Evolutionary conservation across 2,113 vertebrate genomes (phyloP).

Genomic region (Sminthopsis crassicaudata): DNA sequence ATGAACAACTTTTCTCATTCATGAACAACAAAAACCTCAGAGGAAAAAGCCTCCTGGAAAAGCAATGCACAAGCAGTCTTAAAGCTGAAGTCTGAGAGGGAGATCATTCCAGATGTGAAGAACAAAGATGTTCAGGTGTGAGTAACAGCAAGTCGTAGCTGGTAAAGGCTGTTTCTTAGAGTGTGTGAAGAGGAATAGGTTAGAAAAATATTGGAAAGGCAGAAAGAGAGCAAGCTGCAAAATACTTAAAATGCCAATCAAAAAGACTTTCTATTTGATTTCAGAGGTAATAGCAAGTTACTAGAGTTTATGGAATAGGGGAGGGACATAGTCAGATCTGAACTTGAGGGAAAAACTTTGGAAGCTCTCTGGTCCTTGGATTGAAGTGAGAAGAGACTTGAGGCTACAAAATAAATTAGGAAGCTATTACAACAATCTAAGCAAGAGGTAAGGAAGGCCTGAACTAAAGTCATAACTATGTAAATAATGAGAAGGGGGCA

Average conservation of each 20-base stretch:
- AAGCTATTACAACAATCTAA: neutral
- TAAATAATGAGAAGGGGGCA: neutral
- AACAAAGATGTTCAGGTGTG: neutral
- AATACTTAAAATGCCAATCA: neutral
- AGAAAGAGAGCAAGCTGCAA: neutral
- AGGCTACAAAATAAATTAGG: neutral
- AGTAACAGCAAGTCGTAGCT: neutral
- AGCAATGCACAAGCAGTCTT: neutral
- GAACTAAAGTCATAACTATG: neutral
- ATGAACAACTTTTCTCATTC: neutral
- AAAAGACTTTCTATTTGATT: neutral
- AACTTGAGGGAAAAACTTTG: neutral
- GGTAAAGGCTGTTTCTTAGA: neutral
- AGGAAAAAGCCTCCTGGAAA: neutral
- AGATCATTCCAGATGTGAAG: neutral
- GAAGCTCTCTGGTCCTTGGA: neutral
- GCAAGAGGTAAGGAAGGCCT: neutral
- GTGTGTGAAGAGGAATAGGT: neutral
- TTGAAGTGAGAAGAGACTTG: neutral
- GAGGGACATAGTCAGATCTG: neutral
- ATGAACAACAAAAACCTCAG: neutral
- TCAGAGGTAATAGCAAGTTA: neutral
- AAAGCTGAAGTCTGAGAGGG: neutral
- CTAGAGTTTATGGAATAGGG: neutral
- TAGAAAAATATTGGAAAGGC: neutral